Conservation (phyloP, 2,888 invertebrate species). For the Punctoribates punctum region DNA sequence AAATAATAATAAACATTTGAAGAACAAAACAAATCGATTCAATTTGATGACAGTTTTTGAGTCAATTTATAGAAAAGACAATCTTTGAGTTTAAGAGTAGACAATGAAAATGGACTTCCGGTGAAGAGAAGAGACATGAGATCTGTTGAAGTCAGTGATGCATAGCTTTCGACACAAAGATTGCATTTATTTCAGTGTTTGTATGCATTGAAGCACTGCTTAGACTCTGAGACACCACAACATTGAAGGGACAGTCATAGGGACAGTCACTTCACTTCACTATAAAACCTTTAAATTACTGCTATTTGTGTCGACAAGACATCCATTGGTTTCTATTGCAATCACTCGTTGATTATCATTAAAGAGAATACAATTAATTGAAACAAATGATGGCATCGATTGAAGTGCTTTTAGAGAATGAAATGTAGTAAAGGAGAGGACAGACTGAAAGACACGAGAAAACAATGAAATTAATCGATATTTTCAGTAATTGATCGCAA, state of each 20-base stretch:
- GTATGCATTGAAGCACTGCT: no score
- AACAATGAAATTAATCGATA: constrained; percentile 21
- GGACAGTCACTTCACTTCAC: no score
- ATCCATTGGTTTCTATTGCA: no score
- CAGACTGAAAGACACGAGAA: background rate
- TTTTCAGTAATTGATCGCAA: background rate
- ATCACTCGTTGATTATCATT: no score
- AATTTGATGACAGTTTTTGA: background rate
- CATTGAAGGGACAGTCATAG: background rate
- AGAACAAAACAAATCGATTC: background rate
- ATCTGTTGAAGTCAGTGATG: constrained; percentile 17
- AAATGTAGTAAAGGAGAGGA: no score
- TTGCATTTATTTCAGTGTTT: no score
- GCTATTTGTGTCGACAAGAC: no score
- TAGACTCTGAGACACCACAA: background rate
- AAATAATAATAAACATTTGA: background rate
- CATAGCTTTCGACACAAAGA: constrained; percentile 21
- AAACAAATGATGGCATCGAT: no score
- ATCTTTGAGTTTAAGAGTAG: background rate
- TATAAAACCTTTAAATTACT: no score
- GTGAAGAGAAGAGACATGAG: constrained; percentile 19
- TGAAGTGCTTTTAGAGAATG: no score
- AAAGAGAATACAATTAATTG: no score
- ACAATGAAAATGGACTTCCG: constrained; percentile 20
- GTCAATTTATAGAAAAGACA: background rate